phyloP scores from a whole-genome alignment of 2,888 invertebrate genomes.

The Opisthograptis luteolata region DNA sequence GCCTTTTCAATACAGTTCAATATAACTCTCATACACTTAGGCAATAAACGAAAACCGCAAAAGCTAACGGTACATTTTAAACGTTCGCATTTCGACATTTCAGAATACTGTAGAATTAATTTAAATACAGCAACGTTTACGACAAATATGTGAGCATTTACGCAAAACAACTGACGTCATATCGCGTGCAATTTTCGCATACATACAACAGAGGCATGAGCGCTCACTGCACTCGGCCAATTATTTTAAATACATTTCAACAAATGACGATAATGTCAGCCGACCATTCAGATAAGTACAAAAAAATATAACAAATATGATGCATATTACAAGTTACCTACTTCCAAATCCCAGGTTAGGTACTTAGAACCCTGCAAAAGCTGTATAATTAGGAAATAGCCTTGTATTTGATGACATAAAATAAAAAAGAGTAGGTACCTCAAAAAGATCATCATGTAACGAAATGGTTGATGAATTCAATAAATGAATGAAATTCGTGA shows the following conservation, averaged over 20 bases:
- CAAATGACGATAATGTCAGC: slow-evolving; percentile 82
- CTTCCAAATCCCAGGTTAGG: too few relatives aligned
- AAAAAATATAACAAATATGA: slow-evolving; percentile 58
- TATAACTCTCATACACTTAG: slow-evolving; percentile 1
- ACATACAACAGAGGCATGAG: slow-evolving; percentile 72
- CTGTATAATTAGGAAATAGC: too few relatives aligned
- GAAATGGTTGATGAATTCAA: neutral
- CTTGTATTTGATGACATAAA: too few relatives aligned
- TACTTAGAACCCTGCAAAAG: too few relatives aligned
- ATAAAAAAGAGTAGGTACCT: too few relatives aligned
- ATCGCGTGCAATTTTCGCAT: slow-evolving; percentile 80
- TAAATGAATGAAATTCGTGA: too few relatives aligned
- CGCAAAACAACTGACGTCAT: slow-evolving; percentile 66
- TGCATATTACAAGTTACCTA: too few relatives aligned
- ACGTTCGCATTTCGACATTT: slow-evolving; percentile 32
- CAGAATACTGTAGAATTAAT: slow-evolving; percentile 52
- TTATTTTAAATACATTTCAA: slow-evolving; percentile 84
- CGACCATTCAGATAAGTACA: slow-evolving; percentile 66
- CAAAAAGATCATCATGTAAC: too few relatives aligned
- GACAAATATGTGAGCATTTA: slow-evolving; percentile 82
- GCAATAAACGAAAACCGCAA: slow-evolving; percentile 40
- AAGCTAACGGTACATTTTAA: slow-evolving; percentile 55
- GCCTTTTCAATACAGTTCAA: slow-evolving; percentile 23
- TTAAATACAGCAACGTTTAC: slow-evolving; percentile 66
- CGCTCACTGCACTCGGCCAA: slow-evolving; percentile 73